Base-by-base conservation (phyloP, 2,113 vertebrate species). In the Lucifuga dentata region DNA sequence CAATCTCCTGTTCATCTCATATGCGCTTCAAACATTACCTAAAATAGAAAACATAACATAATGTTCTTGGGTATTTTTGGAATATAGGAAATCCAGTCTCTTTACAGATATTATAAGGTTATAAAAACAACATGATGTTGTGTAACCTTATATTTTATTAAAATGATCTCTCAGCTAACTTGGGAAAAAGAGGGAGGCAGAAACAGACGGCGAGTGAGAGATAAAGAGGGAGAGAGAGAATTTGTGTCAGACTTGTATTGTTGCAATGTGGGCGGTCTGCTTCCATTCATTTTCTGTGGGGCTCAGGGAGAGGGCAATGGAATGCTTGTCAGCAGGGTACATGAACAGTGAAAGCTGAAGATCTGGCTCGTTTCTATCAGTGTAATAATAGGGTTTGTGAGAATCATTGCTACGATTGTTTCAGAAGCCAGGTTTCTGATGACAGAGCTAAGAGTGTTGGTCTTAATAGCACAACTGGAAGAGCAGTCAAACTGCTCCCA, bases 271-370 rank as follows among this genome's bases (percentile, higher is more conserved):
- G 51, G 51, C 1, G 32, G 45, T 76, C 51, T 51, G 50, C 9
- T 58, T 38, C 29, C 45, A 7, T 51, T 68, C 3, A 24, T 56
- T 45, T 49, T 56, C 61, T 20, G n/a, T 70, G 24, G 58, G 35
- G 12, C 13, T 33, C 2, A 2, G 21, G 52, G 29, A 38, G 8
- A 50, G 8, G 29, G 17, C 1, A 39, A 0, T 21, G 33, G 51
- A 63, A 64, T 72, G 39, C 11, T 35, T 44, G 29, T 26, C 13
- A 53, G 16, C 23, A n/a, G 35, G 36, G 17, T 12, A 51, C 38
- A 43, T 40, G 48, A 64, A 40, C 13, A 3, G n/a, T 17, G 49
- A 39, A 33, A 35, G 56, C 32, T 58, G 24, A 26, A 49, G 20
- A 19, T 68, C 29, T 15, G 32, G 7, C 5, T 59, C 17, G 16